Evolutionary conservation across 1,140 invertebrate genomes (phyloP), one percentile per base, ranked within the genome.

Genomic region (Nasonia vitripennis): DNA sequence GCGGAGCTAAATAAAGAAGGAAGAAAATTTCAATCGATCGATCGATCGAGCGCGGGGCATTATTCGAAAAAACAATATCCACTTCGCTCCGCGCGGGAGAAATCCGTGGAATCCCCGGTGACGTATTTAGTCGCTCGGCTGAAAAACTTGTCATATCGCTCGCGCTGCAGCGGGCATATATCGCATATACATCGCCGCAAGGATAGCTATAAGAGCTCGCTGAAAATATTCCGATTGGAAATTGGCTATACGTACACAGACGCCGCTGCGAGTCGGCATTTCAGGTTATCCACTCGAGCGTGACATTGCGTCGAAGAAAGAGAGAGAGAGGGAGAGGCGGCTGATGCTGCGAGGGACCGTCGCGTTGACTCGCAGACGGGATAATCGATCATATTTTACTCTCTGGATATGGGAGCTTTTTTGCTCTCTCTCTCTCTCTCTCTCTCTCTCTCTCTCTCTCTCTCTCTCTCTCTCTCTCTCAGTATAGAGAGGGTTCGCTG

Each of bases 381-480:
- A 83, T 80, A 75, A 41, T 84, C 45, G 82, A 86, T 82, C 73
- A 12, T 81, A 81, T 81, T 86, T 86, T 81, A 68, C 81, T 84
- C 81, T 84, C 41, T 68, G 55, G 55, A 17, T 62, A 62, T 45
- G 41, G 20, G 20, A 62, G 55, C 55, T 62, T 62, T 62, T 62
- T 62, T 62, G 3, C 14, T 62, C 55, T 6, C 6, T n/a, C 17
- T 6, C 55, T 6, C 6, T n/a, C 17, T 6, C 14, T 62, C 55
- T 7, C 20, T n/a, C 55, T 6, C 6, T n/a, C 17, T 6, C 14
- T 62, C 55, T 7, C 20, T 62, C 55, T 6, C 6, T n/a, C 17
- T 6, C 14, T 62, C 55, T 6, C 6, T n/a, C 17, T 6, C 55
- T 6, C 6, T n/a, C 17, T 6, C 14, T 62, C 55, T 7, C 20